phyloP scores from a whole-genome alignment of 2,797 vertebrate genomes.

The Xenentodon cancila region DNA sequence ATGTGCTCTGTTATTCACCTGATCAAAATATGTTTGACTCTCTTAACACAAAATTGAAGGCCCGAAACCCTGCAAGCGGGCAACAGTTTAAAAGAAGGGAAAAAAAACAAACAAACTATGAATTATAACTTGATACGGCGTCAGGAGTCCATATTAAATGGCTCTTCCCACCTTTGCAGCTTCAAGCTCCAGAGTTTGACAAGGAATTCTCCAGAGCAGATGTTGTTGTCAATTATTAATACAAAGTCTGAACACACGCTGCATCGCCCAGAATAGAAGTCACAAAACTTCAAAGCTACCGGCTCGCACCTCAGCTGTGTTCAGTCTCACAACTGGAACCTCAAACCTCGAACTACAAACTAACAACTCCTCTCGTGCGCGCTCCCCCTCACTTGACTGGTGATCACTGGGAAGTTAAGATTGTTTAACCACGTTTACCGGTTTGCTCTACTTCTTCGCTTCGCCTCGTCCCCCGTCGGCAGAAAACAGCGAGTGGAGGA shows the following conservation, averaged over 20 bases:
- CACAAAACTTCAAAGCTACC: slow-evolving; percentile 32
- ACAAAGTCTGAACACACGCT: slow-evolving; percentile 37
- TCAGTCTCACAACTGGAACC: slow-evolving; percentile 14
- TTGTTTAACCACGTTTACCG: slow-evolving; percentile 43
- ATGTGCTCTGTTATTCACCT: no score
- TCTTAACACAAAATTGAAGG: no score
- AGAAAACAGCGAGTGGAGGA: slow-evolving; percentile 27
- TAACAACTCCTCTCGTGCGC: not conserved
- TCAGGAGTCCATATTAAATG: slow-evolving; percentile 22
- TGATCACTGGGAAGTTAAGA: slow-evolving; percentile 20
- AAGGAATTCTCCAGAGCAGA: slow-evolving; percentile 63
- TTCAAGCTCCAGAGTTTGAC: slow-evolving; percentile 39
- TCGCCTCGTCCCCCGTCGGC: slow-evolving; percentile 39
- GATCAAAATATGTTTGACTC: no score
- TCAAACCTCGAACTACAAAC: slow-evolving; percentile 26
- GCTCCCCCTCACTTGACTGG: not conserved
- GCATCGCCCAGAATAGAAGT: slow-evolving; percentile 23
- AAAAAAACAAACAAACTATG: no score
- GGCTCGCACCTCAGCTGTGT: slow-evolving; percentile 16
- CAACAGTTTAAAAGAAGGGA: no score
- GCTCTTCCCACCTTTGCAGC: slow-evolving; percentile 26
- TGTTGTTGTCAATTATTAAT: slow-evolving; percentile 66
- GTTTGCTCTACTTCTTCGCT: slow-evolving; percentile 52
- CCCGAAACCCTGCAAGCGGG: no score
- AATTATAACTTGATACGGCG: slow-evolving; percentile 13